These are phyloP conservation scores for Phalacrocorax pelagicus DNA, from an alignment of 2,113 vertebrate genomes.

Conservation along the genomic window DNA sequence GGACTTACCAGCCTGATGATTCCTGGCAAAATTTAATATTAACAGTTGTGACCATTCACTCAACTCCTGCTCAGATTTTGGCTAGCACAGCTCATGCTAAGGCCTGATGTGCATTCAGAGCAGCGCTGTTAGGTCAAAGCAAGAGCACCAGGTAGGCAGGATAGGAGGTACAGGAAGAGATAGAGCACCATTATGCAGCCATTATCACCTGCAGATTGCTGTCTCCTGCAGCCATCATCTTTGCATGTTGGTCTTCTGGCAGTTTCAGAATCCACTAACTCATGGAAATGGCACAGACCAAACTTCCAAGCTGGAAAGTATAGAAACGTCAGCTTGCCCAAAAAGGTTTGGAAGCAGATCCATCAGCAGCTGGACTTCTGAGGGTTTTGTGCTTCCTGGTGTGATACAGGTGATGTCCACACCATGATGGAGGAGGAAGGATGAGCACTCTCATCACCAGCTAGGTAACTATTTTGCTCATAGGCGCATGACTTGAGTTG, in stretches of 20 bases:
- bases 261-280: background rate
- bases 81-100: background rate
- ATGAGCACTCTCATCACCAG: background rate
- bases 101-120: background rate
- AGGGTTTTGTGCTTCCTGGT: background rate
- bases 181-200: background rate
- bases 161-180: background rate
- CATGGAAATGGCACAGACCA: background rate
- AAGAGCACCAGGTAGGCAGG: background rate
- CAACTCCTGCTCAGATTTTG: background rate
- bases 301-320: background rate
- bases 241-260: background rate
- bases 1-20: background rate
- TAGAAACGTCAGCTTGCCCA: background rate
- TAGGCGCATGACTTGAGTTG: background rate
- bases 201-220: background rate
- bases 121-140: background rate
- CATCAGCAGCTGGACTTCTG: background rate
- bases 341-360: background rate
- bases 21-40: background rate
- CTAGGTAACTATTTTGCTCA: background rate
- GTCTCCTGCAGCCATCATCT: background rate
- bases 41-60: background rate
- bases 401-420: too few relatives aligned
- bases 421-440: fast-evolving